Evolutionary conservation across 2,888 invertebrate species (phyloP).

Genomic region (Cheilosia vulpina): DNA sequence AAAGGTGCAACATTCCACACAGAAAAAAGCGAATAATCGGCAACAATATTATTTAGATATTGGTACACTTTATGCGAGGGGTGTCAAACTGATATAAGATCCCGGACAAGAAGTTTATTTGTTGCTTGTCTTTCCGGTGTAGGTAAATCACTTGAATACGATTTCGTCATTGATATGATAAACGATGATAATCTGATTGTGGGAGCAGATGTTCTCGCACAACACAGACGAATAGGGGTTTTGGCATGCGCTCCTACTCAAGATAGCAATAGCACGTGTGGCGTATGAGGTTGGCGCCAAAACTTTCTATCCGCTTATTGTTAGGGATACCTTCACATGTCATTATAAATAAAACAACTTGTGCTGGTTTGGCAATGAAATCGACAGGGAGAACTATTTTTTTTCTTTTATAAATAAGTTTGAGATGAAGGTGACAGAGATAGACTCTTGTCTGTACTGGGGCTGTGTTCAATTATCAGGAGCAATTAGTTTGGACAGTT

Average conservation of each 20-base stretch:
- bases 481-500: constrained; percentile 45
- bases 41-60: constrained; percentile 58
- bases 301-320: constrained; percentile 56
- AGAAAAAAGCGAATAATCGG: constrained; percentile 58
- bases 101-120: constrained; percentile 46
- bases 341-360: not conserved
- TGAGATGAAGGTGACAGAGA: constrained; percentile 51
- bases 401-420: constrained; percentile 29
- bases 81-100: constrained; percentile 59
- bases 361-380: constrained; percentile 12
- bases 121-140: constrained; percentile 59
- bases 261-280: constrained; percentile 41
- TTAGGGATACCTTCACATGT: constrained; percentile 52
- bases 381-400: constrained; percentile 6
- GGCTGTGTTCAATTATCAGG: constrained; percentile 60
- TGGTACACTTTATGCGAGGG: constrained; percentile 58
- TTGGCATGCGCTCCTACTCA: constrained; percentile 61
- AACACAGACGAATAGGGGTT: constrained; percentile 1
- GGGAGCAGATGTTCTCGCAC: constrained; percentile 67
- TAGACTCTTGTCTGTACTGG: constrained; percentile 19
- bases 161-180: constrained; percentile 73
- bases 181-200: constrained; percentile 68
- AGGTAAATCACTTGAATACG: constrained; percentile 48
- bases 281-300: constrained; percentile 59
- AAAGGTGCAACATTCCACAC: constrained; percentile 52